phyloP scores from a whole-genome alignment of 2,888 invertebrate genomes.

The Halictus ligatus region DNA sequence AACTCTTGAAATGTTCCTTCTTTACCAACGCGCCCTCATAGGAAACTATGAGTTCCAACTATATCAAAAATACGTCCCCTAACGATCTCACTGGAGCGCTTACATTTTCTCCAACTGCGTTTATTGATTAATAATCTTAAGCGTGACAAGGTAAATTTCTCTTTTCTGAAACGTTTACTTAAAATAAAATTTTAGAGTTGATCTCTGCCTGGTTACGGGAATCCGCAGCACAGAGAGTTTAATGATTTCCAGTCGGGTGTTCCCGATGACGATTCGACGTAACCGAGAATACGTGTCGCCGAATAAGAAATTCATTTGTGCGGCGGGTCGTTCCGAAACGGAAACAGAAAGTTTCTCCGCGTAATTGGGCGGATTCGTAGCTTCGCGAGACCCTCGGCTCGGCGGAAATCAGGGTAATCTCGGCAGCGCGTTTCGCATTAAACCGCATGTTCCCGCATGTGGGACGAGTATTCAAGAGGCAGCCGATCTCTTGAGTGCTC shows the following conservation, averaged over 20 bases:
- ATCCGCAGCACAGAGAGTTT: not conserved
- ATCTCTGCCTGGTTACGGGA: too few relatives aligned
- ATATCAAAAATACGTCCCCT: not conserved
- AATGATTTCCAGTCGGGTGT: not conserved
- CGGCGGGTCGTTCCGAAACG: not conserved
- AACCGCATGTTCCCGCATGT: not conserved
- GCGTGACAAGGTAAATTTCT: not conserved
- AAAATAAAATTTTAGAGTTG: not conserved
- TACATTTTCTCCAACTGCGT: too few relatives aligned
- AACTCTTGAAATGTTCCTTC: too few relatives aligned
- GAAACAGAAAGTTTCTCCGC: not conserved
- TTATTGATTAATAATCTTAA: not conserved
- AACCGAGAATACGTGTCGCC: not conserved
- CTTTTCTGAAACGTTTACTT: not conserved
- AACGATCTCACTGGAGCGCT: too few relatives aligned
- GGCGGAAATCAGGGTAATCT: not conserved
- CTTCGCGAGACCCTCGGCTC: not conserved
- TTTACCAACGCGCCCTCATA: too few relatives aligned
- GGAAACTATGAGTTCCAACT: too few relatives aligned
- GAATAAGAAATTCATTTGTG: not conserved
- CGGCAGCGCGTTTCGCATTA: not conserved
- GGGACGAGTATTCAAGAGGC: not conserved
- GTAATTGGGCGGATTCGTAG: constrained; percentile 2
- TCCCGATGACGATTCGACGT: not conserved
- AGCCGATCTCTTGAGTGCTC: constrained; percentile 10